Base-by-base conservation (phyloP, 1,140 invertebrate genomes). In the Drosophila gunungcola region DNA sequence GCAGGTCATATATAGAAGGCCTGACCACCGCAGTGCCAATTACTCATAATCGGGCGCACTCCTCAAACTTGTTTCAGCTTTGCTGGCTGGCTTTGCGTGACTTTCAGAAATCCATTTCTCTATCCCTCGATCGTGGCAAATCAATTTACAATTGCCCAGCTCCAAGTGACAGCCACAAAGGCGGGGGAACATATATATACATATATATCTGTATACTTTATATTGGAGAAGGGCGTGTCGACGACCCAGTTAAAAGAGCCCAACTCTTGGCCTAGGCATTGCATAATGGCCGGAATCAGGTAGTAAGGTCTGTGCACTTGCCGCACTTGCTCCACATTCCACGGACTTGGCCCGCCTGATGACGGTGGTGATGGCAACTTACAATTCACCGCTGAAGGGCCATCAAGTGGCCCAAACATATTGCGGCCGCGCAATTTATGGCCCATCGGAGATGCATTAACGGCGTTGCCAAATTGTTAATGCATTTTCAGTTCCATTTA, bases 81-180 rank as follows among this genome's bases (percentile, higher is more conserved):
- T 65, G 58, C 34, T 12, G 46, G 16, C 58, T 32, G 16, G 29
- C 65, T 80, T 86, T 86, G 82, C 83, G 84, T 86, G 83, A 86
- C 83, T 86, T 86, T 86, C 83, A 83, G 85, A 79, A 83, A 86
- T 86, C 82, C 82, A 83, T 76, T 82, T 79, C 83, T 88, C 79
- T 79, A 88, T 70, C 75, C 69, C 58, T 65, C 69, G 79, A 88
- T 86, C 83, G 82, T 82, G 83, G 61, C 82, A 83, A 86, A 86
- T 86, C 83, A 89, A 86, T 86, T 86, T 62, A 75, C 61, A 65
- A 74, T 72, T 81, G 78, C 60, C 61, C 58, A 38, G 55, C 73
- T 51, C 41, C 57, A 62, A 70, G 61, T 79, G 75, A 86, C 83
- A 86, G 83, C 69, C 48, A 51, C 45, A 56, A 52, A 41, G 45